Base-by-base conservation (phyloP, 2,797 vertebrate genomes). In the Etheostoma nigrum region DNA sequence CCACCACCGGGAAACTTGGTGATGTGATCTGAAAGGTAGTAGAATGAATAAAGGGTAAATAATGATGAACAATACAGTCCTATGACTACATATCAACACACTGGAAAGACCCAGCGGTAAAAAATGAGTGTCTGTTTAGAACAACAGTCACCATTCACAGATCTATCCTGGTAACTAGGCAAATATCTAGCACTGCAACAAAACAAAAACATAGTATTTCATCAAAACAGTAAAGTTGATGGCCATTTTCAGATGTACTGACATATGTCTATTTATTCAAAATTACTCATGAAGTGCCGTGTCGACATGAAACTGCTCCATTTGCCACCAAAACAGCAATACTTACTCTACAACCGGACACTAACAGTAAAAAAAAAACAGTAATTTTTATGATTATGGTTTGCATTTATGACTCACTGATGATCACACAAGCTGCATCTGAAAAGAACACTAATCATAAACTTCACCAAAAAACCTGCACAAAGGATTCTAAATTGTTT, bases 1-100 rank as follows among this genome's bases (percentile, higher is more conserved):
- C 98, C 79, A 99, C 98, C 3, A 99, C 97, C 1, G 98, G 98
- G 85, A 99, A 99, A 1, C 96, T 96, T 59, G 98, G 97, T 93
- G 97, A 95, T 67, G 97, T 97, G 69, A 99, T 96, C 98, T 99
- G 93, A 51, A 82, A 91, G 86, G 79, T 55, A 88, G 88, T 1
- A 85, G 6, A 23, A 68, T 12, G 54, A 76, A 33, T 12, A 57
- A 66, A 74, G 15, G 18, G 15, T 83, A 53, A 83, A 5, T 67
- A 52, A 75, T 27, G n/a, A 45, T 42, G n/a, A 74, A 25, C 13
- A 19, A 51, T 14, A 49, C 48, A 79, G 8, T 40, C 10, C 36
- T 59, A 36, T 57, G 16, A 73, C 54, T 44, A 16, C 25, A 47
- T 42, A 59, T 47, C 14, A 65, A 70, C 47, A 74, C 10, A 18